phyloP scores from a whole-genome alignment of 2,888 invertebrate genomes.

The Strigamia crassipes region DNA sequence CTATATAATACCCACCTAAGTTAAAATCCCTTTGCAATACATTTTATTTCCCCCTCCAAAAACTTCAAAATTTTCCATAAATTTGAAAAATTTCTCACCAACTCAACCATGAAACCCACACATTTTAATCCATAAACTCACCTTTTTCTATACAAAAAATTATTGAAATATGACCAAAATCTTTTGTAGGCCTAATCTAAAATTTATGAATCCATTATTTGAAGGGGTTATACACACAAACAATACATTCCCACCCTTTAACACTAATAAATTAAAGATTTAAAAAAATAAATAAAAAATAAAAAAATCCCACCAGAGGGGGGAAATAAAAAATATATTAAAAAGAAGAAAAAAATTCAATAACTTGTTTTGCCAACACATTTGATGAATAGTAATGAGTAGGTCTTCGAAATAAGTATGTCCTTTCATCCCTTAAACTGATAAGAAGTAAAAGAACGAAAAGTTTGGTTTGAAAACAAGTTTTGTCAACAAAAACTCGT shows the following conservation, averaged over 20 bases:
- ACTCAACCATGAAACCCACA: not conserved
- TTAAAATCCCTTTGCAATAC: not conserved
- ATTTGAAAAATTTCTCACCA: conserved; percentile 27
- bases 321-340: too few species aligned
- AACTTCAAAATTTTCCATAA: not conserved
- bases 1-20: not conserved
- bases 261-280: conserved; percentile 22
- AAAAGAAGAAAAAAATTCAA: not conserved
- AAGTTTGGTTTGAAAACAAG: not conserved
- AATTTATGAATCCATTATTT: conserved; percentile 33
- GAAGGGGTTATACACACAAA: conserved; percentile 20
- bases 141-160: not conserved
- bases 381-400: conserved; percentile 10
- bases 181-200: not conserved
- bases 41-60: not conserved
- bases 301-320: not conserved
- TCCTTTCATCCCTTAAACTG: not conserved
- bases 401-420: not conserved
- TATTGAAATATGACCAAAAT: conserved; percentile 15
- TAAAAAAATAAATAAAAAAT: not conserved
- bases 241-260: conserved; percentile 24
- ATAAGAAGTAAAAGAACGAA: not conserved
- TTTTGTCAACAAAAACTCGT: conserved; percentile 33
- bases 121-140: conserved; percentile 12
- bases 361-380: conserved; percentile 13